Evolutionary conservation across 1,140 invertebrate species (phyloP).

Genomic region (Dendrolimus kikuchii): DNA sequence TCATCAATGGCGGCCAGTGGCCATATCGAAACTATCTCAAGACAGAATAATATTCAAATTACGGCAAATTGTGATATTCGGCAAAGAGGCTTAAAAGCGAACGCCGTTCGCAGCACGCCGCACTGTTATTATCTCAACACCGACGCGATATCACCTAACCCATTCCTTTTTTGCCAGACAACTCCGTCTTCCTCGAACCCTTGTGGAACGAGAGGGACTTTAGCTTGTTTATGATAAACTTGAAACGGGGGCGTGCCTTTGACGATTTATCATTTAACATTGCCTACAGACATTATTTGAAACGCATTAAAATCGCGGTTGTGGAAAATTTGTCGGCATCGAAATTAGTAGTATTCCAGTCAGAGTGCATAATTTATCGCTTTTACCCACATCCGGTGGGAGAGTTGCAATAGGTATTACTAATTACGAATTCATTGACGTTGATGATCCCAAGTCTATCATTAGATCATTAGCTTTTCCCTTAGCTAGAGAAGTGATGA

Average conservation of each 20-base stretch:
- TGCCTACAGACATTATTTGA: slow-evolving; percentile 71
- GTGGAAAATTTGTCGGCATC: slow-evolving; percentile 69
- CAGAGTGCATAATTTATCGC: slow-evolving; percentile 64
- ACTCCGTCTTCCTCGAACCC: slow-evolving; percentile 45
- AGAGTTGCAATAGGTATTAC: slow-evolving; percentile 32
- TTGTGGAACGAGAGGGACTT: slow-evolving; percentile 35
- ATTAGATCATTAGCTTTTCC: too few relatives aligned
- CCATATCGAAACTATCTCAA: slow-evolving; percentile 30
- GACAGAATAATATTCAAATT: slow-evolving; percentile 39
- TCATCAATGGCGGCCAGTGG: slow-evolving; percentile 7
- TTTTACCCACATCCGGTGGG: slow-evolving; percentile 46
- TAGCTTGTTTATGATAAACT: slow-evolving; percentile 51
- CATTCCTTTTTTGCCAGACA: slow-evolving; percentile 63
- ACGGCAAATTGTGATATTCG: slow-evolving; percentile 48
- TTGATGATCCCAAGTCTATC: slow-evolving; percentile 22
- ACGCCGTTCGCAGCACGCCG: slow-evolving; percentile 27
- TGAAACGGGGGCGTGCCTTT: slow-evolving; percentile 56
- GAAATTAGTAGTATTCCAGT: slow-evolving; percentile 60
- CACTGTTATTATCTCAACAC: slow-evolving; percentile 71
- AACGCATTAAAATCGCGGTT: slow-evolving; percentile 68
- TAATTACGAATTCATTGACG: slow-evolving; percentile 60
- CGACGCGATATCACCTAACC: slow-evolving; percentile 49
- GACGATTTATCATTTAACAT: slow-evolving; percentile 70
- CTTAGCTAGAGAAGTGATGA: too few relatives aligned
- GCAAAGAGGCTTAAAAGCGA: slow-evolving; percentile 44